Evolutionary conservation across 2,888 invertebrate species (phyloP).

Genomic region (Hipparchia semele): DNA sequence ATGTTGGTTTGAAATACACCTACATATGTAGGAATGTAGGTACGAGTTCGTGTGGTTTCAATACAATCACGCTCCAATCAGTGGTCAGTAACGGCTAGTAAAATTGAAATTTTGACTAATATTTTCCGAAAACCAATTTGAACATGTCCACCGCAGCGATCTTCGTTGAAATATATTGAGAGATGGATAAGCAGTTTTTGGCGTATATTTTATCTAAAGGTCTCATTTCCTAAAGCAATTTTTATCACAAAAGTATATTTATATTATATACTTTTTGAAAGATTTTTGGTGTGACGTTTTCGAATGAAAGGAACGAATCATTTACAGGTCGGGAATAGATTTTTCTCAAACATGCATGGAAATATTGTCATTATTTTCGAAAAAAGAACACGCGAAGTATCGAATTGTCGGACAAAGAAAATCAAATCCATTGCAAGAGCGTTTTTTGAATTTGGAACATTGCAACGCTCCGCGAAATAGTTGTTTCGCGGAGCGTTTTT

Average conservation of each 20-base stretch:
- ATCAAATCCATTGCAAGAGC: no score
- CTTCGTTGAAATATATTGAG: slow-evolving; percentile 16
- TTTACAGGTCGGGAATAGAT: no score
- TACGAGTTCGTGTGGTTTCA: slow-evolving; percentile 7
- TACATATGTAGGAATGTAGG: no score
- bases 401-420: no score
- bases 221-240: not conserved
- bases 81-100: slow-evolving; percentile 17
- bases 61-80: slow-evolving; percentile 28
- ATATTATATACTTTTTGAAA: not conserved
- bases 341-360: no score
- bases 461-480: no score
- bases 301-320: no score
- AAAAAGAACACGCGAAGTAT: no score
- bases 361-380: no score
- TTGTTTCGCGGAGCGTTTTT: no score
- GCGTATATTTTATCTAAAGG: not conserved
- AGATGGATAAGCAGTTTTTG: slow-evolving; percentile 10
- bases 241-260: not conserved
- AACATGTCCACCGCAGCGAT: slow-evolving; percentile 14
- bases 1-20: not conserved
- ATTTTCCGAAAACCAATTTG: slow-evolving; percentile 25
- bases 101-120: slow-evolving; percentile 27
- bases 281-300: no score
- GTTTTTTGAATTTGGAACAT: no score